Percentiles rank a stretch among this genome's conserved stretches.
Evolutionary conservation across 2,113 vertebrate genomes (phyloP).

Genomic region (Natator depressus): DNA sequence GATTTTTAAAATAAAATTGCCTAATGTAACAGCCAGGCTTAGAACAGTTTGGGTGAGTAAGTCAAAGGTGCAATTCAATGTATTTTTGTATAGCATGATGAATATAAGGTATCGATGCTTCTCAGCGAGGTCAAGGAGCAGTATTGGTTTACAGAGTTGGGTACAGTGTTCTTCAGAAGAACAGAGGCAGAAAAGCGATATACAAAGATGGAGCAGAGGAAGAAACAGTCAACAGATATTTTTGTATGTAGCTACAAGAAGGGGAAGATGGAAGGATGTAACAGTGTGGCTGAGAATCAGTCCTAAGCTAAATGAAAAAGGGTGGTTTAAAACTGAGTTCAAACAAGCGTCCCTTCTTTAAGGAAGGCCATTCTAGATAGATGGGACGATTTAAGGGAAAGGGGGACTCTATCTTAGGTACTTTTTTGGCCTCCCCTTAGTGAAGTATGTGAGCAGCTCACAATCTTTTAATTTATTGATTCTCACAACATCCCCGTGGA

Average conservation of each 20-base stretch:
- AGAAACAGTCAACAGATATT: neutral
- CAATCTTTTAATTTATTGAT: neutral
- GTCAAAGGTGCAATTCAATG: neutral
- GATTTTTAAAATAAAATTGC: neutral
- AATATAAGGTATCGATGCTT: neutral
- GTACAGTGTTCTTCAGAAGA: neutral
- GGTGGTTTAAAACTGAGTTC: neutral
- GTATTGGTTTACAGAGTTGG: neutral
- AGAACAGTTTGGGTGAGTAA: neutral
- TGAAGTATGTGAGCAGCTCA: neutral
- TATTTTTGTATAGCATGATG: neutral
- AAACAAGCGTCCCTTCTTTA: neutral
- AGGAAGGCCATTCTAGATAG: neutral
- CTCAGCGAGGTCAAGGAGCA: neutral
- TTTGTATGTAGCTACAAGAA: neutral
- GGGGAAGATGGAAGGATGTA: constrained; percentile 5
- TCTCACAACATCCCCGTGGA: neutral
- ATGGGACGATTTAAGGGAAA: neutral
- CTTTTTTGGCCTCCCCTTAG: neutral
- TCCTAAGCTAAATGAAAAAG: neutral
- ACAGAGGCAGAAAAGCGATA: neutral
- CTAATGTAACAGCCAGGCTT: neutral
- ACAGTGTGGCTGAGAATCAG: neutral
- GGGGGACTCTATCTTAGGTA: neutral
- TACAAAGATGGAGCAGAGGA: neutral